Evolutionary conservation across 1,140 invertebrate genomes (phyloP), one percentile per base, ranked within the genome.

Genomic region (Platyscapa corneri): DNA sequence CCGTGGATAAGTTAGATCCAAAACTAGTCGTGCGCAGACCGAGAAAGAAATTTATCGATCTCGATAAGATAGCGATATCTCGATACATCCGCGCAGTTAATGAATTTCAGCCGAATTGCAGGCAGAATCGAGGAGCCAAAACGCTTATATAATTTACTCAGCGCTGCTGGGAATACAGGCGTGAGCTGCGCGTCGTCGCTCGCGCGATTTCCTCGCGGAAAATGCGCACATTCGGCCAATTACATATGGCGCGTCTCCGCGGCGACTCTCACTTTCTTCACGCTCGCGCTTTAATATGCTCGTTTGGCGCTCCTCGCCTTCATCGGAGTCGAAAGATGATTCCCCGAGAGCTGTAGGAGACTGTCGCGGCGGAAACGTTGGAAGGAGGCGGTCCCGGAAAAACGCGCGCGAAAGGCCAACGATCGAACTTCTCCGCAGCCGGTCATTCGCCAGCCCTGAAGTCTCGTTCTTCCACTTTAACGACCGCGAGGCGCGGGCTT

Each of bases 221-320:
- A 3, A 23, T 2, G 14, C 34, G 46, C 0, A n/a, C n/a, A 18
- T 34, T 7, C 3, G 3, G 30, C 23, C 78, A 30, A 80, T 80
- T 65, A 67, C 20, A 34, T 16, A 3, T 64, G 12, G 53, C n/a
- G 77, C 77, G 20, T 60, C 60, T 65, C 34, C 6, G 16, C 56
- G 34, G 12, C 12, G 34, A 46, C 78, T 64, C 34, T 80, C 53
- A 67, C 56, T 80, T 67, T 80, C 78, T 46, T 67, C 78, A 5
- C 30, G 34, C 56, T 16, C 27, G 46, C 53, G 39, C 30, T 76
- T 46, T 53, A 76, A 76, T 49, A 37, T 27, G 30, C 49, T 37
- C 76, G 42, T 46, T 49, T 49, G 12, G 23, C 76, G n/a, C n/a
- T 16, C 32, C 53, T 18, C 32, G 8, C 49, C 30, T 2, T 16